These are phyloP conservation scores for Phaenicophaeus curvirostris DNA, from an alignment of 2,797 vertebrate species.

Conservation along the genomic window DNA sequence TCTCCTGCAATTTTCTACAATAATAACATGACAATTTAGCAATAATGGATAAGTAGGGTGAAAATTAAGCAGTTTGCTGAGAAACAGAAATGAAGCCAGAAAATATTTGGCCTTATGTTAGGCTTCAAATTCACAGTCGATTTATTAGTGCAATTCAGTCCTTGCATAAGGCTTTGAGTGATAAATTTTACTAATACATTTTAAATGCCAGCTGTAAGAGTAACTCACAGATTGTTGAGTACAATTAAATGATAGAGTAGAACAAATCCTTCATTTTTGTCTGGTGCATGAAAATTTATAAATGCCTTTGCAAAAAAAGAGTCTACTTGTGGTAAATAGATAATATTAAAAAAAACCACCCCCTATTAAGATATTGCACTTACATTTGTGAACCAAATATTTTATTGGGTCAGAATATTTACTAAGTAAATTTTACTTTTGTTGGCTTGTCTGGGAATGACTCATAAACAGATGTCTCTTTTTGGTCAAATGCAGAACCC, in stretches of 20 bases:
- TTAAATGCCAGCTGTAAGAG: constrained; percentile 74
- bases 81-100: constrained; percentile 74
- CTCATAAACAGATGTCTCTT: not conserved
- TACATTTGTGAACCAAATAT: not conserved
- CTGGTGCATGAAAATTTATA: constrained; percentile 63
- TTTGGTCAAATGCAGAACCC: not conserved
- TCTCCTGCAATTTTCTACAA: constrained; percentile 75
- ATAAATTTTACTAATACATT: constrained; percentile 75
- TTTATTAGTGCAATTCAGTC: constrained; percentile 79
- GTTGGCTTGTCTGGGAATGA: not conserved
- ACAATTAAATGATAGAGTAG: constrained; percentile 70
- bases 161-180: constrained; percentile 69
- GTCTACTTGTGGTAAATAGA: constrained; percentile 54
- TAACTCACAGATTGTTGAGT: constrained; percentile 68
- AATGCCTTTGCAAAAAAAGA: constrained; percentile 55
- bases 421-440: constrained; percentile 30
- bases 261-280: constrained; percentile 71
- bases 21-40: constrained; percentile 77
- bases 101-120: constrained; percentile 78
- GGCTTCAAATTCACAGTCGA: constrained; percentile 76
- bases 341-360: constrained; percentile 54
- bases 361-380: not conserved
- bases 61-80: constrained; percentile 78
- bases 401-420: constrained; percentile 43
- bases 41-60: constrained; percentile 77